A percentile compares a stretch with the other conserved stretches of the same genome.
Evolutionary conservation across 2,888 invertebrate species (phyloP).

Genomic region (Aleiodes testaceus): DNA sequence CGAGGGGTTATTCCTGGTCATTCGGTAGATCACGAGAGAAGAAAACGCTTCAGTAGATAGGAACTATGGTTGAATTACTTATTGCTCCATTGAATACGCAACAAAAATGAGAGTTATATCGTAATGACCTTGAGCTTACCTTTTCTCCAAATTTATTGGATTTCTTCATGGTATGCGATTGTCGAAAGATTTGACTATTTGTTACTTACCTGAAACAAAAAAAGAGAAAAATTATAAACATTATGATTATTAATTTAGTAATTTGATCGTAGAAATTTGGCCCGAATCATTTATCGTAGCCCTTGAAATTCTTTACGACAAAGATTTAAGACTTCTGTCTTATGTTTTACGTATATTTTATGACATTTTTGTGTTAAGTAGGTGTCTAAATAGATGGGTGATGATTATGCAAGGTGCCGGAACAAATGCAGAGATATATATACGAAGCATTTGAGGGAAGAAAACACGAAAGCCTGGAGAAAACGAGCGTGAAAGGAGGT

Average conservation of each 20-base stretch:
- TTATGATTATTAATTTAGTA: background rate
- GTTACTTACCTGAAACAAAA: slow-evolving; percentile 23
- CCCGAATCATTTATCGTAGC: no score
- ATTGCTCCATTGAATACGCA: background rate
- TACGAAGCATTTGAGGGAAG: background rate
- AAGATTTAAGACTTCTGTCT: no score
- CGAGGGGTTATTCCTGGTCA: slow-evolving; percentile 29
- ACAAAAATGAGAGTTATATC: background rate
- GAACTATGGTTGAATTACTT: slow-evolving; percentile 2
- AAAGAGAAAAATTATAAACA: background rate
- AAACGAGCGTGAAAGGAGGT: no score
- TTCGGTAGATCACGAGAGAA: slow-evolving; percentile 1
- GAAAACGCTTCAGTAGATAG: background rate
- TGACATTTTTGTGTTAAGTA: background rate
- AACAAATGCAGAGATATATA: slow-evolving; percentile 1
- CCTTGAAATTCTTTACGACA: no score
- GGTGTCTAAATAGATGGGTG: background rate
- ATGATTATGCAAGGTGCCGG: slow-evolving; percentile 9
- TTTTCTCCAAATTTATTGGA: background rate
- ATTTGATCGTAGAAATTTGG: background rate
- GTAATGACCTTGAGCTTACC: background rate
- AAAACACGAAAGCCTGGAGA: no score
- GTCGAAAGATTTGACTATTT: background rate
- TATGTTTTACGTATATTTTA: no score
- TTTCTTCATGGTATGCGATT: no score